Percentiles rank a stretch among this genome's conserved stretches.
phyloP scores from a whole-genome alignment of 2,888 invertebrate species.

The Steinernema scapterisci region DNA sequence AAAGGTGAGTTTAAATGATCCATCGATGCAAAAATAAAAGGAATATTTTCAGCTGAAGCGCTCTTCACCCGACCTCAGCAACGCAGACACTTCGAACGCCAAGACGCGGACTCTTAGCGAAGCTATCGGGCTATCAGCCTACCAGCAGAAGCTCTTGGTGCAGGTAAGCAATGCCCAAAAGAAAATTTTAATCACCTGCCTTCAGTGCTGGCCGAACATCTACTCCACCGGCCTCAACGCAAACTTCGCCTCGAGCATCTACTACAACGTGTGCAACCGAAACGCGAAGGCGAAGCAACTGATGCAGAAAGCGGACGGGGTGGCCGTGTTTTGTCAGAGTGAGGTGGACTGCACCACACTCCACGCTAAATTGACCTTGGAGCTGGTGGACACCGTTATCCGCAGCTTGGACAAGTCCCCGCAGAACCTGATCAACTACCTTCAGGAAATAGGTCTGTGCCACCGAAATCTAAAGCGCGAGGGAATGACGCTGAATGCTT shows the following conservation, averaged over 20 bases:
- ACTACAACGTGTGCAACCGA: conserved; percentile 43
- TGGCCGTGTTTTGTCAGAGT: conserved; percentile 57
- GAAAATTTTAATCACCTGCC: too few species aligned
- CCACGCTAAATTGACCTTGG: conserved; percentile 56
- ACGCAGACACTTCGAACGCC: conserved; percentile 26
- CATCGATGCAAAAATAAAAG: neutral
- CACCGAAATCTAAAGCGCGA: conserved; percentile 54
- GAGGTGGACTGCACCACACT: conserved; percentile 52
- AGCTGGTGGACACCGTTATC: conserved; percentile 54
- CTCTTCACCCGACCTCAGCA: conserved; percentile 46
- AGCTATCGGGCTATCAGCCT: conserved; percentile 51
- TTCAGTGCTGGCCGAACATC: conserved; percentile 64
- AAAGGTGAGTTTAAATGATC: neutral
- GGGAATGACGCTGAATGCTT: conserved; percentile 52
- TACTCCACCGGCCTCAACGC: conserved; percentile 58
- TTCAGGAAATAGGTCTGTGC: conserved; percentile 54
- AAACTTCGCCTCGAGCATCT: conserved; percentile 55
- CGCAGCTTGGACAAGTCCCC: conserved; percentile 53
- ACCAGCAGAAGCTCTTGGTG: conserved; percentile 57
- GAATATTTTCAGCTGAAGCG: conserved; percentile 46
- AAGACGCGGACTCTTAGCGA: conserved; percentile 37
- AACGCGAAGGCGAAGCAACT: conserved; percentile 57
- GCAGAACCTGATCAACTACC: conserved; percentile 47
- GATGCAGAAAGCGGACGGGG: conserved; percentile 60
- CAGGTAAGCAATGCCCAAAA: neutral